Evolutionary conservation across 2,113 vertebrate genomes (phyloP), one percentile per base, ranked within the genome.

Genomic region (Symphodus melops): DNA sequence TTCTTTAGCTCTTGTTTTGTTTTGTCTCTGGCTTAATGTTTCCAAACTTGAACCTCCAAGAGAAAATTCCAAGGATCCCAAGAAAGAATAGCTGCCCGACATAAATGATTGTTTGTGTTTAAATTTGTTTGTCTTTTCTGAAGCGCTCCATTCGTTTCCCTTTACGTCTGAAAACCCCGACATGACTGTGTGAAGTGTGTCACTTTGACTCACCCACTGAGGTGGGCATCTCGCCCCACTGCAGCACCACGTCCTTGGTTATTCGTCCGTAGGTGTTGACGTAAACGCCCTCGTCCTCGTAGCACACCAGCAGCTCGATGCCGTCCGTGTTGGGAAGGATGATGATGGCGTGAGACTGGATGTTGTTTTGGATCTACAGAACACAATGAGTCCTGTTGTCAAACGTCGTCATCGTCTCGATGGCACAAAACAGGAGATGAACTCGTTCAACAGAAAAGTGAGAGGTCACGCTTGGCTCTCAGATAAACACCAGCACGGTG

Each of bases 151-250:
- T 25, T 33, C 1, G 28, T 33, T 33, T 33, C 4, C 39, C 39
- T 41, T 41, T 10, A 11, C 39, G 8, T 4, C 11, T 10, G 11
- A 41, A 41, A 41, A 33, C 28, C 28, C 5, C 5, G 56, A 57
- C 28, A 19, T 17, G 13, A 10, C 39, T 17, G 14, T 6, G 16
- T 39, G 16, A 48, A 48, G 44, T 48, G 1, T 3, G 14, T 48
- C 5, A 1, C 44, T 17, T 3, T 3, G 41, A 88, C 97, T 60
- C 89, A 99, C 98, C 98, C 81, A 99, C 98, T 65, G 98, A 99
- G 20, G 98, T 99, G 11, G 98, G 98, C 98, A 99, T 99, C 94
- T 99, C 98, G 70, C 98, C 98, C 98, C 98, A 99, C 90, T 99
- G 98, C 70, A 99, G 94, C 88, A 99, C 98, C 87, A 99, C 98